phyloP scores from a whole-genome alignment of 2,888 invertebrate genomes.

The Pseudoips prasinana region DNA sequence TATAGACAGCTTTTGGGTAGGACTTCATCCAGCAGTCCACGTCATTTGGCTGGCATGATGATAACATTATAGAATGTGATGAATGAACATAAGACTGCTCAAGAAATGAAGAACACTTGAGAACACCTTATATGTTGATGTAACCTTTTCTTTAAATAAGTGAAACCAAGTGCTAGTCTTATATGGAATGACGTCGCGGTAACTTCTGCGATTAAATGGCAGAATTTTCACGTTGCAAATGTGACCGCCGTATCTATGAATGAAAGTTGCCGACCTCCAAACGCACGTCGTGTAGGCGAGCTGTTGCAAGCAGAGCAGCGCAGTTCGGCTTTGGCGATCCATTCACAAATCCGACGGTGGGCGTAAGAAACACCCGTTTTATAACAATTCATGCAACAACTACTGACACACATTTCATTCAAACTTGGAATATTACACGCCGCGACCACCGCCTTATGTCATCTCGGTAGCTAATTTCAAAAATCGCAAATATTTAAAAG shows the following conservation, averaged over 20 bases:
- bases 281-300: slow-evolving; percentile 60
- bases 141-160: too few relatives aligned
- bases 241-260: slow-evolving; percentile 57
- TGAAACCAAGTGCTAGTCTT: too few relatives aligned
- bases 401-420: slow-evolving; percentile 40
- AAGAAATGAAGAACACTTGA: too few relatives aligned
- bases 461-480: slow-evolving; percentile 17
- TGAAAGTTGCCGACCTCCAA: slow-evolving; percentile 80
- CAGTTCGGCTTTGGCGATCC: slow-evolving; percentile 39
- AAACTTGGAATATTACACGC: slow-evolving; percentile 31
- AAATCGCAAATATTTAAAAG: slow-evolving; percentile 33
- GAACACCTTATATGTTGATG: too few relatives aligned
- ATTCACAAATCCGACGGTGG: slow-evolving; percentile 66
- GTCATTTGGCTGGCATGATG: too few relatives aligned
- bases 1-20: too few relatives aligned
- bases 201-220: slow-evolving; percentile 38
- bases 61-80: too few relatives aligned
- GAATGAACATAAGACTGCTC: too few relatives aligned
- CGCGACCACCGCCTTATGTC: slow-evolving; percentile 30
- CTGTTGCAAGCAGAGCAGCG: slow-evolving; percentile 58
- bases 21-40: too few relatives aligned
- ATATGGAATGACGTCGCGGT: too few relatives aligned
- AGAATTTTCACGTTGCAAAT: slow-evolving; percentile 39
- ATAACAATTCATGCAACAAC: slow-evolving; percentile 48
- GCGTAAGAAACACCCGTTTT: slow-evolving; percentile 54